Percentiles rank a stretch among this genome's conserved stretches.
Evolutionary conservation across 2,888 invertebrate genomes (phyloP).

Genomic region (Pyrgus malvae): DNA sequence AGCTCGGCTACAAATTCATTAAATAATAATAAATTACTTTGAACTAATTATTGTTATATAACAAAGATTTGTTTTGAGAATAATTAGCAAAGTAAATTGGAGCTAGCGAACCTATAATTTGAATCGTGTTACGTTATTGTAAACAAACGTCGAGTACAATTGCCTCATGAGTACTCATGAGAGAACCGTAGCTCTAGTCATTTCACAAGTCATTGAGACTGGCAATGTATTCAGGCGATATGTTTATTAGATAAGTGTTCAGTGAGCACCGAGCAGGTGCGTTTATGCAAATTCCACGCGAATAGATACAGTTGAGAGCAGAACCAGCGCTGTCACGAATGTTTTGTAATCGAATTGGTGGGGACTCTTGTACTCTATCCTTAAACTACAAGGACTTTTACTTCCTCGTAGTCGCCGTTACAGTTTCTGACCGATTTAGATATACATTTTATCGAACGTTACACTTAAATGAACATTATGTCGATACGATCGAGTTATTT

Average conservation of each 20-base stretch:
- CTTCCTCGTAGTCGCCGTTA: conserved; percentile 55
- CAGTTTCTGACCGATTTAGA: conserved; percentile 42
- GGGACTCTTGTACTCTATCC: conserved; percentile 47
- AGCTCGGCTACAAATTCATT: conserved; percentile 14
- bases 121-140: background rate
- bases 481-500: conserved; percentile 46
- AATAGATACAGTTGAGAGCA: conserved; percentile 37
- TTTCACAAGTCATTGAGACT: conserved; percentile 49
- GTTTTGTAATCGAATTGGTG: conserved; percentile 51
- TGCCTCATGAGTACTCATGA: conserved; percentile 11
- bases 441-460: conserved; percentile 36
- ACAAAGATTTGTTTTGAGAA: conserved; percentile 13
- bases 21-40: conserved; percentile 23
- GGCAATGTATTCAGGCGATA: conserved; percentile 49
- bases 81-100: conserved; percentile 6
- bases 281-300: conserved; percentile 55
- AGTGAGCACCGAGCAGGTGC: conserved; percentile 50
- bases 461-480: conserved; percentile 56
- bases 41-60: conserved; percentile 20
- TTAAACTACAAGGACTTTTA: conserved; percentile 61
- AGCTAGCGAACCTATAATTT: background rate
- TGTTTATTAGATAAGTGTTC: conserved; percentile 52
- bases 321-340: conserved; percentile 40
- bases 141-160: conserved; percentile 3
- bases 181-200: conserved; percentile 45